Evolutionary conservation across 1,140 invertebrate genomes (phyloP).

Genomic region (Lysiphlebus fabarum): DNA sequence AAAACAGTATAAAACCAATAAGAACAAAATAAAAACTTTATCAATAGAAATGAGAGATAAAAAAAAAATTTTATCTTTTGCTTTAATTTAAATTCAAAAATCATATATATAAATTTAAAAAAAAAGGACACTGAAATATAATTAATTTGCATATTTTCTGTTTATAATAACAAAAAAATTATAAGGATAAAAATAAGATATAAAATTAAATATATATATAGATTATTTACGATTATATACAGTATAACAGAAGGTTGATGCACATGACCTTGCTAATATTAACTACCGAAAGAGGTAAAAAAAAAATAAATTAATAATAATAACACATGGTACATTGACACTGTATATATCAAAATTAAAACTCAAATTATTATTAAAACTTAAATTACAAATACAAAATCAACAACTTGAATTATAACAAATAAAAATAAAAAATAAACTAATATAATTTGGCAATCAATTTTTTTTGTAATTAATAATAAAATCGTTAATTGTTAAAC

Average conservation of each 20-base stretch:
- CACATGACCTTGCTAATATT: slow-evolving; percentile 16
- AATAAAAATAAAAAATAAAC: too few species aligned
- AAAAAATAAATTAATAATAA: not conserved
- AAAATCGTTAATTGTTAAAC: too few species aligned
- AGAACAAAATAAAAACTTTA: not conserved
- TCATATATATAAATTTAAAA: not conserved
- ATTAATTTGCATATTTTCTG: slow-evolving; percentile 18
- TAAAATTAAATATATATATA: not conserved
- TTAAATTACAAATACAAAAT: too few species aligned
- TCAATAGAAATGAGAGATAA: not conserved
- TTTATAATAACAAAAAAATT: slow-evolving; percentile 11
- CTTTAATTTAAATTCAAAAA: too few species aligned
- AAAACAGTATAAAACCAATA: too few species aligned
- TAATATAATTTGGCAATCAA: too few species aligned
- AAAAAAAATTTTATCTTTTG: not conserved
- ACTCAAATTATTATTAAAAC: too few species aligned
- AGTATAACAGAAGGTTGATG: slow-evolving; percentile 17
- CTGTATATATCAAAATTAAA: not conserved
- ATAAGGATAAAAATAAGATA: not conserved
- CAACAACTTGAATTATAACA: too few species aligned
- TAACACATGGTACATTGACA: slow-evolving; percentile 1
- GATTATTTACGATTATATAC: slow-evolving; percentile 21
- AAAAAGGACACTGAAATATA: not conserved
- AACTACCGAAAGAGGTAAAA: slow-evolving; percentile 12
- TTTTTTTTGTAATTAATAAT: too few species aligned